Evolutionary conservation across 2,888 invertebrate species (phyloP).

Genomic region (Lacanobia oleracea): DNA sequence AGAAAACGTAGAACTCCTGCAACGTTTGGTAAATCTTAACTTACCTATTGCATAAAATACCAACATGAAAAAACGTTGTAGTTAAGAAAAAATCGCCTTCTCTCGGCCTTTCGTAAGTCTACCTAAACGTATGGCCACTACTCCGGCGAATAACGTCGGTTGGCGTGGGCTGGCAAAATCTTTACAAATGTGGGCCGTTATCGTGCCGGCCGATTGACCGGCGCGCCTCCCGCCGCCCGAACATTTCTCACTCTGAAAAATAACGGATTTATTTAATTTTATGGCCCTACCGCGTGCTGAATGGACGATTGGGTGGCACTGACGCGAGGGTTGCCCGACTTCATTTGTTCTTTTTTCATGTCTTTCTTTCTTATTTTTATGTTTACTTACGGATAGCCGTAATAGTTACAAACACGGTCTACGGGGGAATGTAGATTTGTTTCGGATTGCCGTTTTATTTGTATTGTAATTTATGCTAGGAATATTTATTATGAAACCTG

Average conservation of each 20-base stretch:
- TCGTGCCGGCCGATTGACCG: constrained; percentile 89
- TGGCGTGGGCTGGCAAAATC: constrained; percentile 85
- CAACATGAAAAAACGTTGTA: neutral
- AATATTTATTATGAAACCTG: constrained; percentile 18
- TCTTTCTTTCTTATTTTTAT: constrained; percentile 65
- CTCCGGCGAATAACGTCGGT: constrained; percentile 79
- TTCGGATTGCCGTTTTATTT: constrained; percentile 27
- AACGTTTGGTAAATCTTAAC: neutral
- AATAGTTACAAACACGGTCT: constrained; percentile 44
- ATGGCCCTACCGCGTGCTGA: constrained; percentile 89
- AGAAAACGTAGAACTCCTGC: neutral
- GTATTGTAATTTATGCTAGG: constrained; percentile 28
- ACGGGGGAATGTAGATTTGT: constrained; percentile 42
- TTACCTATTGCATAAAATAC: neutral
- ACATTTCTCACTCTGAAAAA: constrained; percentile 89
- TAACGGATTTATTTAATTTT: constrained; percentile 91
- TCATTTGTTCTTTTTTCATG: constrained; percentile 69
- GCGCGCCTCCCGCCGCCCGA: constrained; percentile 74
- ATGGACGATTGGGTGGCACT: constrained; percentile 85
- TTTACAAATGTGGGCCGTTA: constrained; percentile 90
- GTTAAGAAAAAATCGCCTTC: neutral
- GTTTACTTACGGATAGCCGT: constrained; percentile 60
- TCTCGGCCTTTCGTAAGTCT: constrained; percentile 68
- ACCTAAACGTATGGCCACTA: constrained; percentile 82
- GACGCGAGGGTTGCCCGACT: constrained; percentile 70